Evolutionary conservation across 2,797 vertebrate species (phyloP).

Genomic region (Aselliscus stoliczkanus): DNA sequence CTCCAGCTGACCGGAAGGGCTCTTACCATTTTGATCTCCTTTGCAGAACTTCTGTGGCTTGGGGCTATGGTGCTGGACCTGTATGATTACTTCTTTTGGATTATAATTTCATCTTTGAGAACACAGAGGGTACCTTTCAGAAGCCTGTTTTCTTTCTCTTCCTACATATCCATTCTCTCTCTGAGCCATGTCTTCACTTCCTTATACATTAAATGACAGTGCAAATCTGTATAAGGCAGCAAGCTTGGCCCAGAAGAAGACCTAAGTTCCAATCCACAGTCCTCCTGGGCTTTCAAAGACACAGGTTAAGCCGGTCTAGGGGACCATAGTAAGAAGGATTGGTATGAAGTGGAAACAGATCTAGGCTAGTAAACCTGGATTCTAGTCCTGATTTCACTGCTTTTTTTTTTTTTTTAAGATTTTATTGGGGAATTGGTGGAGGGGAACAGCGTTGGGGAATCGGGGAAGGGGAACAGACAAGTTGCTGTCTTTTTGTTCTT

Average conservation of each 20-base stretch:
- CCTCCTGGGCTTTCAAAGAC: not conserved
- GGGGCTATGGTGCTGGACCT: not conserved
- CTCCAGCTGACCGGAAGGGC: not conserved
- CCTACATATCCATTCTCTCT: not conserved
- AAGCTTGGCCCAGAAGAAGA: not conserved
- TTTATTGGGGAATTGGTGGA: no score
- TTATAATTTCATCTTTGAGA: not conserved
- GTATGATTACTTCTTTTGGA: not conserved
- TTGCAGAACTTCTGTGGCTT: not conserved
- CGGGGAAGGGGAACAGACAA: no score
- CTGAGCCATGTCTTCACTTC: not conserved
- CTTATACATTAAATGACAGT: not conserved
- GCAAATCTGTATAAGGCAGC: not conserved
- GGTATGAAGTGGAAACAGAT: not conserved
- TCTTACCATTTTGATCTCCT: not conserved
- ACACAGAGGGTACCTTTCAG: not conserved
- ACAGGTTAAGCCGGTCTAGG: not conserved
- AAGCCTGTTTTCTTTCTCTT: not conserved
- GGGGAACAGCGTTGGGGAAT: no score
- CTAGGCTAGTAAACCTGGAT: not conserved
- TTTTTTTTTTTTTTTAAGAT: no score
- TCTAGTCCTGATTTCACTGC: not conserved
- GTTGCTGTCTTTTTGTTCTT: no score
- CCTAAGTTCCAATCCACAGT: not conserved
- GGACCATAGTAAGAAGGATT: not conserved